Conservation (phyloP, 1,140 invertebrate species). For the Drosophila orena region DNA sequence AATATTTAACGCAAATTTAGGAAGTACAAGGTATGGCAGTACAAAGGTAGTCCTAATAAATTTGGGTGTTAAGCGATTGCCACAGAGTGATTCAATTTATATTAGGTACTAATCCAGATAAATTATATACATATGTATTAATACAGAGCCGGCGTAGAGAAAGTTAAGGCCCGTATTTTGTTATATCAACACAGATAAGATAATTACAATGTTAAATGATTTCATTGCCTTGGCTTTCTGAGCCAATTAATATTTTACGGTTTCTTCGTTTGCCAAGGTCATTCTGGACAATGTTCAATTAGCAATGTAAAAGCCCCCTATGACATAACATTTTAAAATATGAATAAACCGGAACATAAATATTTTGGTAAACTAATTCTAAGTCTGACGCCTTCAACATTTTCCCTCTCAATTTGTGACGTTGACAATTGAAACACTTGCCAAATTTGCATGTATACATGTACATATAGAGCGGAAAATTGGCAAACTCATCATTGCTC, state of each 20-base stretch:
- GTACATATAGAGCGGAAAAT: slow-evolving; percentile 18
- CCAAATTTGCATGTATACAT: slow-evolving; percentile 12
- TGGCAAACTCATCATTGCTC: slow-evolving; percentile 43
- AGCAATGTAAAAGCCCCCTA: neutral
- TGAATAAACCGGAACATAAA: neutral
- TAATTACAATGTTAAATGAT: slow-evolving; percentile 5
- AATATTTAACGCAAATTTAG: too few relatives aligned
- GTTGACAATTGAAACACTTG: slow-evolving; percentile 9
- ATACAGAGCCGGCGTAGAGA: neutral
- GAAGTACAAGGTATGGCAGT: neutral
- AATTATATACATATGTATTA: too few relatives aligned
- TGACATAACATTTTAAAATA: neutral
- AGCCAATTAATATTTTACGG: slow-evolving; percentile 3
- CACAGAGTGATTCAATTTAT: too few relatives aligned
- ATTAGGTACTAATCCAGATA: too few relatives aligned
- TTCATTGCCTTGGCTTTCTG: neutral
- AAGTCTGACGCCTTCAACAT: neutral
- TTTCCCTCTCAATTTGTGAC: neutral
- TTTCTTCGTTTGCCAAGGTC: slow-evolving; percentile 12
- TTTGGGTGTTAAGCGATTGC: too few relatives aligned
- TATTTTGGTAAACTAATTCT: too few relatives aligned
- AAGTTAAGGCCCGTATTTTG: neutral
- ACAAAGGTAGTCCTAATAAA: neutral
- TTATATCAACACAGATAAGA: slow-evolving; percentile 23
- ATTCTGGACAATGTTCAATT: slow-evolving; percentile 18